Conservation (phyloP, 1,140 invertebrate species). For the Myzus persicae region DNA sequence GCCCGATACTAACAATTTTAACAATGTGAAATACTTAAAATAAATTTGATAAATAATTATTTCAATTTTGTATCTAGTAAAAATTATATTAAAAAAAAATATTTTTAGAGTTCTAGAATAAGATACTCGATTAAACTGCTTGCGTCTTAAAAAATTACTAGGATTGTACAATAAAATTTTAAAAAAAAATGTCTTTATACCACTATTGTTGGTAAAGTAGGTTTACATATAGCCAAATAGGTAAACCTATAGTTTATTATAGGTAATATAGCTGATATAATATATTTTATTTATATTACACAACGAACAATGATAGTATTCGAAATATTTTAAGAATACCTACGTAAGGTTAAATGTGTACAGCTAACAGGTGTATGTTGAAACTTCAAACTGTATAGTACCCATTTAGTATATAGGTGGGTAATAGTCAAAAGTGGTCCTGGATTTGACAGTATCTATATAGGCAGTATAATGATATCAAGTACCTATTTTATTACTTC, state of each 20-base stretch:
- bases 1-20: background rate
- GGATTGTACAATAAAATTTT: too few relatives aligned
- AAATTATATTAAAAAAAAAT: background rate
- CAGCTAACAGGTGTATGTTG: background rate
- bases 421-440: background rate
- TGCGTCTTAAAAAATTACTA: background rate
- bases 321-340: background rate
- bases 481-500: background rate
- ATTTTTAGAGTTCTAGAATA: too few relatives aligned
- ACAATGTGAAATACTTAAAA: background rate
- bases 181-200: background rate
- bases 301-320: background rate
- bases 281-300: background rate
- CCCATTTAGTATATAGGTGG: background rate
- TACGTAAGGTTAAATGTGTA: background rate
- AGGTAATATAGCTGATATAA: too few relatives aligned
- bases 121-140: background rate
- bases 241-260: too few relatives aligned
- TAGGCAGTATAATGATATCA: background rate
- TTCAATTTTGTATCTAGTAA: background rate
- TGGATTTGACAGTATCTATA: background rate
- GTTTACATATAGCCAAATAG: too few relatives aligned
- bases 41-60: background rate
- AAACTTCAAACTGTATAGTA: background rate
- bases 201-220: background rate